Conservation (phyloP, 1,140 invertebrate species). For the Sitobion miscanthi region DNA sequence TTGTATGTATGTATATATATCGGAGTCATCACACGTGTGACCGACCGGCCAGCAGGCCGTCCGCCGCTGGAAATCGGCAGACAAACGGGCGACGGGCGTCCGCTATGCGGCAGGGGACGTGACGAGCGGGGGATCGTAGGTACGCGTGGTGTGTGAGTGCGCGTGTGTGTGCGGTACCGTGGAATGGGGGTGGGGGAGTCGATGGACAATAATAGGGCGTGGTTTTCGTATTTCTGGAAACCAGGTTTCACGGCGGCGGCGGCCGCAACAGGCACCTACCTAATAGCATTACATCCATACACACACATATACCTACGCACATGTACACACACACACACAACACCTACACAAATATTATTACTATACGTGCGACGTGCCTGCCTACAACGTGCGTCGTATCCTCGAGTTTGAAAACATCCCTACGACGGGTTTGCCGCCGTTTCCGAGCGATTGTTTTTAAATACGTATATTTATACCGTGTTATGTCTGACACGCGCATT, state of each 20-base stretch:
- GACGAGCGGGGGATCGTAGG: background rate
- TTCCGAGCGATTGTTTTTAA: too few species aligned
- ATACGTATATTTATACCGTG: too few species aligned
- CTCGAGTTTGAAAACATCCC: too few species aligned
- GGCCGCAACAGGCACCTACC: too few species aligned
- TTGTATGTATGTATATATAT: background rate
- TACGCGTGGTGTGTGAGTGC: background rate
- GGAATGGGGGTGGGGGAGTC: background rate
- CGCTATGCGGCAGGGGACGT: background rate
- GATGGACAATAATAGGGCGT: background rate
- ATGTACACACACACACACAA: too few species aligned
- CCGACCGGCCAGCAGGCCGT: background rate
- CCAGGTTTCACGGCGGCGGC: background rate
- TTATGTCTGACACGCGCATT: too few species aligned
- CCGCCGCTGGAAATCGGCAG: slow-evolving; percentile 48
- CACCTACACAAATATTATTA: too few species aligned
- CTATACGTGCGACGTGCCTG: too few species aligned
- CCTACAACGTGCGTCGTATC: too few species aligned
- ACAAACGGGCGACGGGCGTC: slow-evolving; percentile 55
- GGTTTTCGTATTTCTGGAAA: slow-evolving; percentile 42
- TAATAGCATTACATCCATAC: too few species aligned
- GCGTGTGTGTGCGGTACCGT: background rate
- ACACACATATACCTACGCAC: too few species aligned
- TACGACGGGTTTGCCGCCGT: too few species aligned
- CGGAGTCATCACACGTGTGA: slow-evolving; percentile 19